Evolutionary conservation across 2,888 invertebrate species (phyloP), one percentile per base, ranked within the genome.

Genomic region (Hololepta plana): DNA sequence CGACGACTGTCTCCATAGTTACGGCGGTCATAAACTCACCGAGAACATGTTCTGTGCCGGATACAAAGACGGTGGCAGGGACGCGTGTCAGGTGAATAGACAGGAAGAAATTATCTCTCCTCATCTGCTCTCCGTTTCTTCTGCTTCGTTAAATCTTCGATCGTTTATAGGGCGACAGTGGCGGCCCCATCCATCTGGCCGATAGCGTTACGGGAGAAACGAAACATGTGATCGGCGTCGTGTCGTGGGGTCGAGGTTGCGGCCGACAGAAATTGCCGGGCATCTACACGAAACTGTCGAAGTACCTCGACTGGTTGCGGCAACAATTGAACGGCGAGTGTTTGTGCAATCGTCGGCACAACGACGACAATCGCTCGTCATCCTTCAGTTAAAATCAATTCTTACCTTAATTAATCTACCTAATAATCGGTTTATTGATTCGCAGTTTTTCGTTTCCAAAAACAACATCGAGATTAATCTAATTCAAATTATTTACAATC

Each of bases 41-140:
- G 69, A 72, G 12, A 71, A 76, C 34, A 79, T 80, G 75, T 63
- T 81, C 43, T 81, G 81, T 45, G 80, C 79, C 9, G 79, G 80
- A 24, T 75, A 71, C 35, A 61, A 67, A 1, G 65, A 69, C 15
- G 71, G 71, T 14, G 51, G 59, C 39, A 57, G 62, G 7, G 80
- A 81, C 43, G 71, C 79, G 3, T 80, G 81, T 43, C 69, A 65
- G 43, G n/a, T n/a, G n/a, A n/a, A n/a, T n/a, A n/a, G n/a, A n/a
- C n/a, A n/a, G n/a, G n/a, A n/a, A n/a, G n/a, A n/a, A n/a, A n/a
- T n/a, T n/a, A n/a, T n/a, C n/a, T 16, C 11, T 3, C 19, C 13
- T 27, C 12, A 15, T 14, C 11, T 20, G 11, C 10, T 5, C 9
- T 16, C 7, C 7, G 6, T 23, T 23, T 8, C 7, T 13, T 24